Evolutionary conservation across 2,797 vertebrate genomes (phyloP).

Genomic region (Catharus ustulatus): DNA sequence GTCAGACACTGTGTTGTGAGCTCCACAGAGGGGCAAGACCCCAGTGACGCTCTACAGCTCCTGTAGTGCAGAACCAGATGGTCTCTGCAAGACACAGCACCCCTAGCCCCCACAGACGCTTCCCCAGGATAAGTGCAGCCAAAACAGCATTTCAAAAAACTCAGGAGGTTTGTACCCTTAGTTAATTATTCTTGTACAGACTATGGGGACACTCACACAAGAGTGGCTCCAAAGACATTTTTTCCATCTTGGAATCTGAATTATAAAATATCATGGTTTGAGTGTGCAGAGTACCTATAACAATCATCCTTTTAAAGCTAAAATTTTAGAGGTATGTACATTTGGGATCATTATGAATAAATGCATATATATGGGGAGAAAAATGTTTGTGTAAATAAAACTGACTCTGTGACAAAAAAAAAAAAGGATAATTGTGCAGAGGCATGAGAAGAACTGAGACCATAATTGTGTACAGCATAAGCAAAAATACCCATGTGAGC

Average conservation of each 20-base stretch:
- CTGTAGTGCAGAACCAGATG: neutral
- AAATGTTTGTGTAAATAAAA: neutral
- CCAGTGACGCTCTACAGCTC: rapidly evolving
- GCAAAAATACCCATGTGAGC: conserved; percentile 31
- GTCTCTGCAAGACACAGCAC: neutral
- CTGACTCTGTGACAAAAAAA: neutral
- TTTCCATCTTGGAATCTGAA: neutral
- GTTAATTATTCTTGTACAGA: neutral
- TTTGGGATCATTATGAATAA: neutral
- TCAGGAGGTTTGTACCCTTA: neutral
- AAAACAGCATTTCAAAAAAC: neutral
- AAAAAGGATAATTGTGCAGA: neutral
- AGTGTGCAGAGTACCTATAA: neutral
- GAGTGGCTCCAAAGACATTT: neutral
- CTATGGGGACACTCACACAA: rapidly evolving
- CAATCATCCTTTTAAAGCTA: neutral
- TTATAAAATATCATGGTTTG: neutral
- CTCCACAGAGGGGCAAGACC: neutral
- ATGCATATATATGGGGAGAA: neutral
- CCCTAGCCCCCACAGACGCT: rapidly evolving
- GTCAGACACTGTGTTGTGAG: rapidly evolving
- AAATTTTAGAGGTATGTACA: neutral
- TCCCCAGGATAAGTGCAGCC: rapidly evolving
- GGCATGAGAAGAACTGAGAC: conserved; percentile 30
- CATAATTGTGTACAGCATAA: conserved; percentile 7